Conservation (phyloP, 2,113 vertebrate species). For the Sarotherodon lohbergeri region DNA sequence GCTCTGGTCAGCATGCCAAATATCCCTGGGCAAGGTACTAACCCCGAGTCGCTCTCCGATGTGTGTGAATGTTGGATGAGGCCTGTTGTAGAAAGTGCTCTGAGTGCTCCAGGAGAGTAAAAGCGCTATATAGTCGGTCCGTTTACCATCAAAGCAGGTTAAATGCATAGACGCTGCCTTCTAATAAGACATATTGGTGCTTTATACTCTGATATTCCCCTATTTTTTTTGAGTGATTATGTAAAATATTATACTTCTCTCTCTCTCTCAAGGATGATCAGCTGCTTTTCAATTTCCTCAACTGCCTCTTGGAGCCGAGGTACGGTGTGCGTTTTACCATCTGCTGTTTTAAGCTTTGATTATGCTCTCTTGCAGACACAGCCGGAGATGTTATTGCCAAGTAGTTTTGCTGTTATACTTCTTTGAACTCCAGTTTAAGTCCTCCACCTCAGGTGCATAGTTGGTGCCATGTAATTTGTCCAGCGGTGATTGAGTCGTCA, state of each 20-base stretch:
- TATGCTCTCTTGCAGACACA: background rate
- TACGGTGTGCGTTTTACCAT: slow-evolving; percentile 34
- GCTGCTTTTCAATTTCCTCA: slow-evolving; percentile 86
- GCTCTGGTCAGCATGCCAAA: background rate
- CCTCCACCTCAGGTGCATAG: background rate
- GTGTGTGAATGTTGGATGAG: background rate
- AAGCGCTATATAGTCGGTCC: background rate
- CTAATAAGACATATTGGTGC: background rate
- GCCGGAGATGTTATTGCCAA: background rate
- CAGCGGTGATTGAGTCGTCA: background rate
- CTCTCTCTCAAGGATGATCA: slow-evolving; percentile 74
- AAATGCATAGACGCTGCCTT: background rate
- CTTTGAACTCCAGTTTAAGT: background rate
- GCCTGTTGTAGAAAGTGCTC: background rate
- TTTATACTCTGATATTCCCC: background rate
- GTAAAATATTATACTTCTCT: background rate
- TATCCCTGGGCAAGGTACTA: background rate
- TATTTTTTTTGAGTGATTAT: background rate
- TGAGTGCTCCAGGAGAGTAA: background rate
- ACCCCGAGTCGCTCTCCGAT: background rate
- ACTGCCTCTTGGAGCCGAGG: slow-evolving; percentile 84
- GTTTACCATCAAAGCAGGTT: background rate
- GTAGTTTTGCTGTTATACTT: background rate
- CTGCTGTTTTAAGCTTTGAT: background rate
- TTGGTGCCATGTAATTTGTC: background rate